phyloP scores from a whole-genome alignment of 2,888 invertebrate species.

The Lasioglossum morio region DNA sequence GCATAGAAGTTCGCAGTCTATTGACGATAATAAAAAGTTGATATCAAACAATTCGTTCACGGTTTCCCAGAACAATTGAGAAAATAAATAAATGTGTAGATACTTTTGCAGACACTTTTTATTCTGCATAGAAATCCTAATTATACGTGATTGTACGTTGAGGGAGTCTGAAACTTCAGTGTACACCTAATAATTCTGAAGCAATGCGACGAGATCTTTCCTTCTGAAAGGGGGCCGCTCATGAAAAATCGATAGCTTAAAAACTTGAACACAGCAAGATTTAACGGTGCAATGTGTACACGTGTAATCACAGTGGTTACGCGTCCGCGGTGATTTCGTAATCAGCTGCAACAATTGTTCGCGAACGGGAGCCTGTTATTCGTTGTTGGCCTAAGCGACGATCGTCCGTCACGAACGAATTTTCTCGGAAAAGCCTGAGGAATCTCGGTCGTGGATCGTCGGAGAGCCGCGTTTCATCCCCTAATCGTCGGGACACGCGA shows the following conservation, averaged over 20 bases:
- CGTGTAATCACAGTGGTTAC: constrained; percentile 15
- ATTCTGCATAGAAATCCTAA: not conserved
- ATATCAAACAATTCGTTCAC: not conserved
- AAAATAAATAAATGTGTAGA: not conserved
- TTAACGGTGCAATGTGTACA: not conserved
- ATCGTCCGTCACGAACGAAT: not conserved
- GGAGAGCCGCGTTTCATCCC: not conserved
- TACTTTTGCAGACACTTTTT: not conserved
- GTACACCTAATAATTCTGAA: not conserved
- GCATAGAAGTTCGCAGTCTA: too few relatives aligned
- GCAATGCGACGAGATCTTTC: not conserved
- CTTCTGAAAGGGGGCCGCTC: not conserved
- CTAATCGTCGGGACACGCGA: not conserved
- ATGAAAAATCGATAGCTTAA: not conserved
- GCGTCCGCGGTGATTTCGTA: not conserved
- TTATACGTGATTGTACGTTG: too few relatives aligned
- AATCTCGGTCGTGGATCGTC: not conserved
- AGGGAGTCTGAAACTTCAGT: not conserved
- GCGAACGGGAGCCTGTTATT: constrained; percentile 18
- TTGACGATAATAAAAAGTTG: too few relatives aligned
- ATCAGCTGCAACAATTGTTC: constrained; percentile 23
- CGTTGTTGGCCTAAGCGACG: not conserved
- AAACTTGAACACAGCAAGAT: not conserved
- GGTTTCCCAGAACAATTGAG: too few relatives aligned
- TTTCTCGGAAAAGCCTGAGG: not conserved